Base-by-base conservation (phyloP, 1,140 invertebrate genomes). In the Zophobas atratus region DNA sequence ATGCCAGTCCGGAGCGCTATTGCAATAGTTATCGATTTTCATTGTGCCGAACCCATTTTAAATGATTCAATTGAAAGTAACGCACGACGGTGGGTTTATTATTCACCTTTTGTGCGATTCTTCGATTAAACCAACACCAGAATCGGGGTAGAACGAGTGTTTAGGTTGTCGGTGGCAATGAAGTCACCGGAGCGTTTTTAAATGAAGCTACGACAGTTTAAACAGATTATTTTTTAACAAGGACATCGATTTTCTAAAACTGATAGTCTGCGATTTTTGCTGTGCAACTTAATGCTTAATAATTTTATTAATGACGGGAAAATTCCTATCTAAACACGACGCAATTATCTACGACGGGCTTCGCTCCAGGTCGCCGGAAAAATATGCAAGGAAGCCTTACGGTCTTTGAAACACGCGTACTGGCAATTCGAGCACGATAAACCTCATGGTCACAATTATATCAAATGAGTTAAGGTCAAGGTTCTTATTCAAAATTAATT, bases 381-480 rank as follows among this genome's bases (percentile, higher is more conserved):
- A 20, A 20, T 20, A 46, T 46, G 43, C 43, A 46, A 3, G 3
- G 60, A 67, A 67, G 43, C 60, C 60, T 2, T 67, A 67, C 0
- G 33, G 43, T 20, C 39, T n/a, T 35, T 6, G 34, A 8, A 2
- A n/a, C 4, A 41, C 41, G 20, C 41, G 38, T 67, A 43, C 4
- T 6, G 2, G 2, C 2, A n/a, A n/a, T 51, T 2, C n/a, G 49
- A n/a, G 2, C n/a, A 63, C 6, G 39, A 63, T 8, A 4, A 67
- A 67, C 39, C 33, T 39, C 60, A 36, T 36, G 38, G 60, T 32
- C 39, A 33, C 56, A 67, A 67, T 43, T 41, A 43, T 2, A 1
- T 51, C n/a, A 46, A 46, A 8, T 38, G 38, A 60, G 60, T 67
- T 43, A 43, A 67, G 60, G 60, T 67, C 60, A 67, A 43, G 60